These are phyloP conservation scores for Melozone crissalis DNA, from an alignment of 2,113 vertebrate species.

Conservation along the genomic window DNA sequence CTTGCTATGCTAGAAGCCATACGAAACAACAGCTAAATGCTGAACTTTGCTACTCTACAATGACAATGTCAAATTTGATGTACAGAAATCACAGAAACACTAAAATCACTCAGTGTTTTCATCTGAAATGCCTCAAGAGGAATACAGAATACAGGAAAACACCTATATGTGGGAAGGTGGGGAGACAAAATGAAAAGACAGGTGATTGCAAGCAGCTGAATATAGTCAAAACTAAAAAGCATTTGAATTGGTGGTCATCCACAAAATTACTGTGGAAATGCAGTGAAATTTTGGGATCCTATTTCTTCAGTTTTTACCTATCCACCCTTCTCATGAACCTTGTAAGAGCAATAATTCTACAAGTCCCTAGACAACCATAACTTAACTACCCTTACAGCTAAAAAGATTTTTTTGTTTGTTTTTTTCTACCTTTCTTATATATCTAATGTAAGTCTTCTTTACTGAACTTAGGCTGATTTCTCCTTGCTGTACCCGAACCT, in stretches of 20 bases:
- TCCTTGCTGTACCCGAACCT: neutral
- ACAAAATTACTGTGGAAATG: neutral
- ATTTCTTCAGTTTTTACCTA: neutral
- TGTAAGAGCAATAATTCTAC: neutral
- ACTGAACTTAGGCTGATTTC: neutral
- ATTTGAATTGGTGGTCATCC: neutral
- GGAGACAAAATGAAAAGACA: neutral
- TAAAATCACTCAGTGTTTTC: neutral
- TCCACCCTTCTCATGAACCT: neutral
- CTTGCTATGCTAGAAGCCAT: neutral
- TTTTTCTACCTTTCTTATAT: neutral
- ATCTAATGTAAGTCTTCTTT: neutral
- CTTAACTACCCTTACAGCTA: neutral
- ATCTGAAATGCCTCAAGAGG: neutral
- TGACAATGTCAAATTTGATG: neutral
- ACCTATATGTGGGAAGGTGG: neutral
- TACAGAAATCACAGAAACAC: neutral
- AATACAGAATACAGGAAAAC: neutral
- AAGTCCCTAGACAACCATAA: neutral
- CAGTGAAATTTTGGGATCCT: neutral
- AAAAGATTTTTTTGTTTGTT: rapidly evolving
- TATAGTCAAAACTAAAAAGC: neutral
- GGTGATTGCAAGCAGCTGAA: neutral
- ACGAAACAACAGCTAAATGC: neutral
- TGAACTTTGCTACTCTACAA: neutral